Base-by-base conservation (phyloP, 2,888 invertebrate genomes). In the Mongoloraphidia duomilia region DNA sequence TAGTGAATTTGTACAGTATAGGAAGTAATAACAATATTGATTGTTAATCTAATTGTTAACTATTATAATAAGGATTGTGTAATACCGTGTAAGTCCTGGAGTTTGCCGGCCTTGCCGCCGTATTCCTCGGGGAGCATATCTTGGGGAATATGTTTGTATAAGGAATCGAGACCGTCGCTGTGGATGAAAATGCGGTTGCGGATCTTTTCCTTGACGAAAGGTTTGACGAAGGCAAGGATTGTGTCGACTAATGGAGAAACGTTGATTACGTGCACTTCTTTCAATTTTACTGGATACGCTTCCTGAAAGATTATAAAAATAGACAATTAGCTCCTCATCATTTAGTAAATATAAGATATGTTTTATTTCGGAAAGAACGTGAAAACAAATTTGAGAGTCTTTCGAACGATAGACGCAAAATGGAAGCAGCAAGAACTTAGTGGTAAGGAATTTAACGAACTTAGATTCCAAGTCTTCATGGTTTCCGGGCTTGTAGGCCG, bases 201-300 rank as follows among this genome's bases (percentile, higher is more conserved):
- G 59, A 89, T 86, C 74, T 90, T 90, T 63, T 90, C 89, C 68
- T 87, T 88, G 54, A 90, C 71, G 70, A 89, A 87, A 0, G 89
- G 89, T 63, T 86, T 87, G 17, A 87, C 86, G 65, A 89, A 87
- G 62, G 82, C 84, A 57, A 87, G 79, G 55, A 89, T 88, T 53
- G 86, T 87, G 63, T 89, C 88, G 35, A 89, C 84, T 37, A 89
- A 65, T 0, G 89, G 85, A 2, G 86, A 86, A 4, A 85, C 81
- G 63, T 90, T 89, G 60, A 90, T 79, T 1, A 89, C 82, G 62
- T 90, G 89, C 34, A 89, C 85, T 67, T 87, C 85, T 67, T 89
- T 89, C 59, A 89, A 72, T 65, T 88, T 89, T 0, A 89, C 89
- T 6, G 89, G 89, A 65, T 89, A 90, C 5, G 88, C 89, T 70